Evolutionary conservation across 2,797 vertebrate genomes (phyloP).

Genomic region (Poeciliopsis infans): DNA sequence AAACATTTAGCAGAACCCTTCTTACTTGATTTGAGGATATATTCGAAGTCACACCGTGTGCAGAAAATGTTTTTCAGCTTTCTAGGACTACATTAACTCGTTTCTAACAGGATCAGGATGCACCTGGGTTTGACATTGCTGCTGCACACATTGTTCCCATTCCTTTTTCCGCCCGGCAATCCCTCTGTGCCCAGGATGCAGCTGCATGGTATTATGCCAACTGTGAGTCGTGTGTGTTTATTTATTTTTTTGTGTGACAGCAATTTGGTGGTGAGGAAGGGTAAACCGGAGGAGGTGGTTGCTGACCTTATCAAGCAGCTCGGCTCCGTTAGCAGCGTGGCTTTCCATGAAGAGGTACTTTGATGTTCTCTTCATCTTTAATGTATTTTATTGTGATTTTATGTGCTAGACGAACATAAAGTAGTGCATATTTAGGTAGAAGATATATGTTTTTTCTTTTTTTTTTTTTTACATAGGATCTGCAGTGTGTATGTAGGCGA

Average conservation of each 20-base stretch:
- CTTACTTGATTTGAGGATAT: not conserved
- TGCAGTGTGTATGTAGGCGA: not conserved
- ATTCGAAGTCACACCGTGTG: not conserved
- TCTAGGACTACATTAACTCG: slow-evolving; percentile 27
- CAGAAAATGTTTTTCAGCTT: slow-evolving; percentile 14
- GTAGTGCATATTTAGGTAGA: too few relatives aligned
- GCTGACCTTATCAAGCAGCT: slow-evolving; percentile 81
- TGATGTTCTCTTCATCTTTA: not conserved
- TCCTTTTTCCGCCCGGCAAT: slow-evolving; percentile 24
- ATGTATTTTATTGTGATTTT: not conserved
- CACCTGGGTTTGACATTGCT: slow-evolving; percentile 49
- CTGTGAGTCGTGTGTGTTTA: slow-evolving; percentile 25
- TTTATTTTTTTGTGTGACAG: slow-evolving; percentile 63
- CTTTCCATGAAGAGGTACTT: slow-evolving; percentile 85
- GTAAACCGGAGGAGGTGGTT: slow-evolving; percentile 85
- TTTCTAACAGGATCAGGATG: slow-evolving; percentile 56
- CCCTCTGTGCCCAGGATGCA: slow-evolving; percentile 68
- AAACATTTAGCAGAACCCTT: not conserved
- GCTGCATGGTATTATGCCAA: slow-evolving; percentile 47
- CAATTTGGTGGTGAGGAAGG: slow-evolving; percentile 82
- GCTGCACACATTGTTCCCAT: slow-evolving; percentile 43
- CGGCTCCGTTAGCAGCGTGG: slow-evolving; percentile 80
- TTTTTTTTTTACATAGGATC: not conserved
- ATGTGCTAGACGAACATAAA: too few relatives aligned
- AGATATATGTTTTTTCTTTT: too few relatives aligned